Evolutionary conservation across 2,888 invertebrate species (phyloP).

Genomic region (Diplazon laetatorius): DNA sequence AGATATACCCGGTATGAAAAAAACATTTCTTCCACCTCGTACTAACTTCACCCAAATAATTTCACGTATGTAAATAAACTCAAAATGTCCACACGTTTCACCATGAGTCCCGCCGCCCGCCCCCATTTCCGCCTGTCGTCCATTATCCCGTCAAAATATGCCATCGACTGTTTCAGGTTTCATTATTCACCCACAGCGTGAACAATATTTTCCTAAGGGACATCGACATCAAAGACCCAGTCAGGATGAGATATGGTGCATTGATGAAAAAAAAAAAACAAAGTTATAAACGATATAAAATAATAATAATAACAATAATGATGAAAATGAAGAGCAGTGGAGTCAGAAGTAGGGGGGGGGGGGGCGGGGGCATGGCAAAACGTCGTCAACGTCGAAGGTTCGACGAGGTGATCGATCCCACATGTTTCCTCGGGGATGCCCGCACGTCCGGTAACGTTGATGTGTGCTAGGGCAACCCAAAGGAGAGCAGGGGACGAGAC

Average conservation of each 20-base stretch:
- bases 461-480: constrained; percentile 20
- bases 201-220: background rate
- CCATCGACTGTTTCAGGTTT: constrained; percentile 4
- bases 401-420: constrained; percentile 60
- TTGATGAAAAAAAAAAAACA: constrained; percentile 22
- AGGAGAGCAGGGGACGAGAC: constrained; percentile 36
- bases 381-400: constrained; percentile 49
- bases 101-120: too few species aligned
- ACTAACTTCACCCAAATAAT: too few species aligned
- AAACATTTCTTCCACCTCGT: too few species aligned
- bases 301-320: too few species aligned
- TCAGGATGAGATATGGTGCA: constrained; percentile 26
- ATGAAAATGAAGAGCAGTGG: too few species aligned
- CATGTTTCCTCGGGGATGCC: constrained; percentile 46
- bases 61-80: too few species aligned
- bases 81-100: too few species aligned
- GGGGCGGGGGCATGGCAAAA: constrained; percentile 46
- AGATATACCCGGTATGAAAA: too few species aligned
- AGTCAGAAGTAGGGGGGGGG: too few species aligned
- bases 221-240: background rate
- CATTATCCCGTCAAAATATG: constrained; percentile 6
- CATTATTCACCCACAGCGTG: background rate
- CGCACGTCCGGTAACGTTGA: constrained; percentile 25
- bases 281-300: background rate
- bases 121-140: too few species aligned